phyloP scores from a whole-genome alignment of 2,888 invertebrate species.

The Camponotus fellah region DNA sequence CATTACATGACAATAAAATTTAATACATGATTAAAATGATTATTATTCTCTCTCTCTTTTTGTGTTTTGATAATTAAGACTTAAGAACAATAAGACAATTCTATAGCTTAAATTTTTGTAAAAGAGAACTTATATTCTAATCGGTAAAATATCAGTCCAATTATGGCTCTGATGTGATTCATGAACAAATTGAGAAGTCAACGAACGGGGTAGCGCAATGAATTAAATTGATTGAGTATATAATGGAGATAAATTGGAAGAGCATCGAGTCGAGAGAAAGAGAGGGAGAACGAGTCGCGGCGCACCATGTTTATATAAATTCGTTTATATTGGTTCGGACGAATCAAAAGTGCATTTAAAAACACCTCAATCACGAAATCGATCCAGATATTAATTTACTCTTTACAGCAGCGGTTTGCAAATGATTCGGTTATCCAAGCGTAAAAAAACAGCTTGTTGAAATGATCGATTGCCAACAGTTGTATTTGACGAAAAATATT shows the following conservation, averaged over 20 bases:
- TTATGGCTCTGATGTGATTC: conserved; percentile 18
- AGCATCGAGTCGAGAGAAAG: conserved; percentile 45
- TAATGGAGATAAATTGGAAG: conserved; percentile 70
- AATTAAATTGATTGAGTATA: conserved; percentile 69
- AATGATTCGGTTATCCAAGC: not conserved
- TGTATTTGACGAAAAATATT: not conserved
- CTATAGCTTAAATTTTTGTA: not conserved
- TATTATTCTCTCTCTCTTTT: not conserved
- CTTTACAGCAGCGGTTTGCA: not conserved
- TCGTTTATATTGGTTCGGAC: not conserved
- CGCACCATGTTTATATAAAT: conserved; percentile 60
- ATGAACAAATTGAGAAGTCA: conserved; percentile 41
- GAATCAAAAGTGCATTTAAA: conserved; percentile 14
- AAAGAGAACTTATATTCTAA: not conserved
- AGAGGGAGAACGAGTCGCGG: conserved; percentile 41
- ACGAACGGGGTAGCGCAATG: conserved; percentile 62
- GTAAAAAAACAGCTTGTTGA: not conserved
- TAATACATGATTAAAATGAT: not conserved
- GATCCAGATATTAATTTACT: conserved; percentile 8
- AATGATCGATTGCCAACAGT: not conserved
- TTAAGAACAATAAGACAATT: not conserved
- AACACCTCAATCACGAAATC: not conserved
- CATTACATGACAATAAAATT: not conserved
- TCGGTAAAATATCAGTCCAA: not conserved
- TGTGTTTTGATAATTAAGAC: not conserved